These are phyloP conservation scores for Labeo calbasu DNA, from an alignment of 2,797 vertebrate genomes.

Conservation along the genomic window DNA sequence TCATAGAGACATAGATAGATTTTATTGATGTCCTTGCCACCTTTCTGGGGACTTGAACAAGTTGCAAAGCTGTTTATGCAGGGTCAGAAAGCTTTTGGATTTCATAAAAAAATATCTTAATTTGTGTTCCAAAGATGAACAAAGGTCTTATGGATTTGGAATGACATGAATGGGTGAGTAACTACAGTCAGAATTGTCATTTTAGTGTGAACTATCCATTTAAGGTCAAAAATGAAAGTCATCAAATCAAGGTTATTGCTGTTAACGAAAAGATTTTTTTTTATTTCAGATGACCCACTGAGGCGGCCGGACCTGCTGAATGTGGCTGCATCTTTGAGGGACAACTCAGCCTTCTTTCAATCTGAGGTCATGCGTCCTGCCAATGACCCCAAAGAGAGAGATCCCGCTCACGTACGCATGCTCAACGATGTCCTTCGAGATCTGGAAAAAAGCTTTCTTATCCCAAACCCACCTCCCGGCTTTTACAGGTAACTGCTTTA, in stretches of 20 bases:
- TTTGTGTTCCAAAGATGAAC: too few species aligned
- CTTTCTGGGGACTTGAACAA: too few species aligned
- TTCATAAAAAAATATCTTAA: too few species aligned
- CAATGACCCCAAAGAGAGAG: slow-evolving; percentile 89
- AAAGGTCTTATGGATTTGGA: too few species aligned
- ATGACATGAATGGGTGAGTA: too few species aligned
- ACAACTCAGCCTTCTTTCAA: slow-evolving; percentile 87
- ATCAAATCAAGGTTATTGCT: not conserved
- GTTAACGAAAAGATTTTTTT: not conserved
- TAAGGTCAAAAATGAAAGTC: not conserved
- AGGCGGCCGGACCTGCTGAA: slow-evolving; percentile 72
- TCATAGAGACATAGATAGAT: too few species aligned
- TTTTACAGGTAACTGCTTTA: slow-evolving; percentile 83
- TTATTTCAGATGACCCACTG: slow-evolving; percentile 71
- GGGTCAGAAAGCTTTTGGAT: too few species aligned
- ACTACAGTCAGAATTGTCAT: too few species aligned
- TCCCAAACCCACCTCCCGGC: slow-evolving; percentile 80
- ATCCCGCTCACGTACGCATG: slow-evolving; percentile 87
- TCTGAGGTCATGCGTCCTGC: slow-evolving; percentile 95
- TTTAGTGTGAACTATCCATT: too few species aligned
- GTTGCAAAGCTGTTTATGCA: too few species aligned
- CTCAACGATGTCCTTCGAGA: slow-evolving; percentile 90
- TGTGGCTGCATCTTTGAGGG: slow-evolving; percentile 79
- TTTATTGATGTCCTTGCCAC: too few species aligned
- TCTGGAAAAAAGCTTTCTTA: slow-evolving; percentile 89